phyloP scores from a whole-genome alignment of 2,113 vertebrate genomes.

The Terrapene triunguis region DNA sequence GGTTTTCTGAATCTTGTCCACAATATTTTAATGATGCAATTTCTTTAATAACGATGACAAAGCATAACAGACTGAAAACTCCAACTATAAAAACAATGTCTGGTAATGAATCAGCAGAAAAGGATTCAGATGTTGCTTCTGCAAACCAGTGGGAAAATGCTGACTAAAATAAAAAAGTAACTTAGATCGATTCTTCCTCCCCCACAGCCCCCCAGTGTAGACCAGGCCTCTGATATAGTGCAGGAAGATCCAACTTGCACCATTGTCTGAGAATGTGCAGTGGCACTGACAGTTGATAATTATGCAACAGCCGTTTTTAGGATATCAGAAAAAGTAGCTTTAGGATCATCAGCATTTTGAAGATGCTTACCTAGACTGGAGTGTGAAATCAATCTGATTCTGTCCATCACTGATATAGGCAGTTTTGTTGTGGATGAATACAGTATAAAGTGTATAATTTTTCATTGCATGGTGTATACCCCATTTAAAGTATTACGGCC shows the following conservation, averaged over 20 bases:
- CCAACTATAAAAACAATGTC: background rate
- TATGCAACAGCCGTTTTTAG: conserved; percentile 59
- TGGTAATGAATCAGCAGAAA: background rate
- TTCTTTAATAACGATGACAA: background rate
- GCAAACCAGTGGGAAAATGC: background rate
- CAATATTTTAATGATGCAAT: background rate
- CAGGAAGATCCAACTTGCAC: conserved; percentile 29
- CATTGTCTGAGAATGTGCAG: conserved; percentile 5
- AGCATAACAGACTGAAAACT: background rate
- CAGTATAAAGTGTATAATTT: conserved; percentile 5
- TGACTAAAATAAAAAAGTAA: background rate
- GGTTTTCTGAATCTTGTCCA: background rate
- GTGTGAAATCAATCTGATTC: conserved; percentile 70
- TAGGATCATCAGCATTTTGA: conserved; percentile 65
- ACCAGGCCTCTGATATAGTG: background rate
- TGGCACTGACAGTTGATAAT: conserved; percentile 57
- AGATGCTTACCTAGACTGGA: conserved; percentile 40
- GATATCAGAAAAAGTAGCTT: conserved; percentile 43
- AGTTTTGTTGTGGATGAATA: conserved; percentile 56
- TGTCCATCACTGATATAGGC: conserved; percentile 60
- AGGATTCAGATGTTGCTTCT: background rate
- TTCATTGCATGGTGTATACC: background rate
- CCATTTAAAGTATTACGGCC: background rate
- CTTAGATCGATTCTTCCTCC: too few species aligned
- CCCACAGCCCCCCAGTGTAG: too few species aligned